phyloP scores from a whole-genome alignment of 2,888 invertebrate species.

The Synanthedon andrenaeformis region DNA sequence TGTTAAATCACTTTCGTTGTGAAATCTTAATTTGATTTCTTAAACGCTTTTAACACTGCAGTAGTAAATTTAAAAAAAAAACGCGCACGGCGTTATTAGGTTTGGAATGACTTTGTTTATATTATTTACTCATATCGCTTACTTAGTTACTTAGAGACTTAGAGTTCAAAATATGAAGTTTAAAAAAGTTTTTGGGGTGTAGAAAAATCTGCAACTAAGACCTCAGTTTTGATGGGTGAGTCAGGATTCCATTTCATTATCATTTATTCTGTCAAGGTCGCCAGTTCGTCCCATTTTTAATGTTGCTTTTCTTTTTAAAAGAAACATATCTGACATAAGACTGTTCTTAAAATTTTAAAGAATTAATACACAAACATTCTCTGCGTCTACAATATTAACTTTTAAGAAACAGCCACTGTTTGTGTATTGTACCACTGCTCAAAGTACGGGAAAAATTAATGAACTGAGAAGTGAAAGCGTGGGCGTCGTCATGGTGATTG shows the following conservation, averaged over 20 bases:
- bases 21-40: too few species aligned
- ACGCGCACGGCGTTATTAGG: too few species aligned
- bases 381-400: too few species aligned
- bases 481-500: constrained; percentile 38
- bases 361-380: too few species aligned
- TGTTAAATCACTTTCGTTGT: too few species aligned
- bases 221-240: constrained; percentile 1
- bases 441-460: constrained; percentile 45
- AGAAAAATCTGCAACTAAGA: neutral
- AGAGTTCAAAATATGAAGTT: neutral
- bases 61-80: too few species aligned
- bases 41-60: too few species aligned
- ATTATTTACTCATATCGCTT: neutral
- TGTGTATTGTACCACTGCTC: constrained; percentile 8
- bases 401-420: neutral
- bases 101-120: neutral
- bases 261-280: too few species aligned
- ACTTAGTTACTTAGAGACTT: neutral
- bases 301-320: neutral
- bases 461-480: constrained; percentile 47
- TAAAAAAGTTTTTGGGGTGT: neutral
- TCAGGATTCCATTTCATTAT: neutral
- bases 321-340: too few species aligned
- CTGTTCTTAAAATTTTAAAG: too few species aligned
- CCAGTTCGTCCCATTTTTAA: too few species aligned